Base-by-base conservation (phyloP, 1,140 invertebrate genomes). In the Drosophila sucinea region DNA sequence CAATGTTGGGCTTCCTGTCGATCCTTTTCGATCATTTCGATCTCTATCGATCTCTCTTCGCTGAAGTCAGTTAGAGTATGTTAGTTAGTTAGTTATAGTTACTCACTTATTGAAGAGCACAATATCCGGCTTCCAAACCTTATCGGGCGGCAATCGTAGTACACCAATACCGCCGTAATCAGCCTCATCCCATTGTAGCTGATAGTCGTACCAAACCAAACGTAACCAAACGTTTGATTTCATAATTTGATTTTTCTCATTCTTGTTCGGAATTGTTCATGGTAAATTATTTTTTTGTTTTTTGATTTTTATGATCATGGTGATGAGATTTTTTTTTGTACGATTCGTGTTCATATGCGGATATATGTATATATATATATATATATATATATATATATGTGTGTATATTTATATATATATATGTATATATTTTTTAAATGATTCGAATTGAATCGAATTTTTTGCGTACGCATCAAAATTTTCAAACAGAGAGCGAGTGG, bases 51-150 rank as follows among this genome's bases (percentile, higher is more conserved):
- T 38, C 3, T 38, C 35, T 11, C 35, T 47, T 58, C 25, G 70
- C 73, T 78, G 57, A 61, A 81, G 78, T 65, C 30, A 64, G 40
- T 62, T 70, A 58, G 55, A 60, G 60, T 62, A 58, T 41, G 40
- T 77, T 77, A 60, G 61, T 54, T 41, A 67, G 35, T 35, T 62
- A 76, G 66, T 78, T 73, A 77, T 38, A 79, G 86, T 79, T 91
- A 95, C 96, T 95, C 94, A 99, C 98, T 99, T 99, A 94, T 99
- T 99, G 93, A 99, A 99, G 41, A 99, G 94, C 35, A 99, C 99
- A 84, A 99, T 99, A 93, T 99, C 99, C 3, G 99, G 99, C 92
- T 99, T 99, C 99, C 99, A 99, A 64, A 99, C 98, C 95, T 99
- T 99, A 92, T 99, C 98, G 25, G 98, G 98, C 27, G 98, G 97